Evolutionary conservation across 2,113 vertebrate genomes (phyloP).

Genomic region (Callorhinus ursinus): DNA sequence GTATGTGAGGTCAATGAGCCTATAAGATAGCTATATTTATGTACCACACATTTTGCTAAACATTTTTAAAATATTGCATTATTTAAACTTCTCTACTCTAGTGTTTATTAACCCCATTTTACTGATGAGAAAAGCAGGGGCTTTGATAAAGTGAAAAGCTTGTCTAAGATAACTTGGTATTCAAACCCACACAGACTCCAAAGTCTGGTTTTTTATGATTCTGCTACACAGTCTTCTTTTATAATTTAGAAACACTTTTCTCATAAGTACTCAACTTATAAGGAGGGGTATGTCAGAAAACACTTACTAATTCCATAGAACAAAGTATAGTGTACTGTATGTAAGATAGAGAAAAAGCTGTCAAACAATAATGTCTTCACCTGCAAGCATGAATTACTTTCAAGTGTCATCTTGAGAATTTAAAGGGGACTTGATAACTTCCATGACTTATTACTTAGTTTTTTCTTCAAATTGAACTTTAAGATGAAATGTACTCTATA

Average conservation of each 20-base stretch:
- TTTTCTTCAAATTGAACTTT: neutral
- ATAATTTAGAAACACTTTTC: neutral
- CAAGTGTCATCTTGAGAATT: neutral
- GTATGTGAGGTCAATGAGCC: neutral
- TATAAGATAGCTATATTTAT: neutral
- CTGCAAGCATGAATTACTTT: neutral
- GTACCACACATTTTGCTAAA: neutral
- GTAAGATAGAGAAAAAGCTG: neutral
- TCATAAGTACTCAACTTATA: neutral
- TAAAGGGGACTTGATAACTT: neutral
- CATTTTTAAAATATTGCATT: neutral
- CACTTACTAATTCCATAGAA: neutral
- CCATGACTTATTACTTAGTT: neutral
- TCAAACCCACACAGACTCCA: neutral
- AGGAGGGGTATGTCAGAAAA: neutral
- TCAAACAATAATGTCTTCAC: neutral
- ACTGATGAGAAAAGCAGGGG: neutral
- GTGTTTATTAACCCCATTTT: neutral
- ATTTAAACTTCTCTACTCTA: neutral
- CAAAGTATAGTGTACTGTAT: neutral
- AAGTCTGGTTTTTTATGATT: neutral
- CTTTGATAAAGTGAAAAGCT: neutral
- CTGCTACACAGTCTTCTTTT: neutral
- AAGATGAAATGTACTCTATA: neutral
- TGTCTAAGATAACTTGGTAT: neutral